These are phyloP conservation scores for Toxotes jaculatrix DNA, from an alignment of 2,113 vertebrate genomes.

Conservation along the genomic window DNA sequence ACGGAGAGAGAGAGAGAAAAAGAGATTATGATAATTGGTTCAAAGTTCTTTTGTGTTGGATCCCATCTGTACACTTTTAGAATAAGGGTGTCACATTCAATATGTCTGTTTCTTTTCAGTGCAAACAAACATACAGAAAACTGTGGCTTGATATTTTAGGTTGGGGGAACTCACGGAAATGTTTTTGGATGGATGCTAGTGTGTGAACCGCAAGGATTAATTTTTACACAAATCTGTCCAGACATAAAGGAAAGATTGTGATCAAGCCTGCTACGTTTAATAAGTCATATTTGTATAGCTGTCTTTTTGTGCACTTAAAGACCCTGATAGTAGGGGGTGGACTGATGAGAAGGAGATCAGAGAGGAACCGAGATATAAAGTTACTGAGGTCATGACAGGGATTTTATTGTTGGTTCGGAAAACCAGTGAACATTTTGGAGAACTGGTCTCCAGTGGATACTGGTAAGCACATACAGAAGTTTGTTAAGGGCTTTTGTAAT, in stretches of 20 bases:
- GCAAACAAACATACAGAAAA: slow-evolving; percentile 22
- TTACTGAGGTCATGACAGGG: too few species aligned
- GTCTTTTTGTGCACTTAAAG: background rate
- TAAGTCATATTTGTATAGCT: background rate
- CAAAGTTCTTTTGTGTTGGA: slow-evolving; percentile 75
- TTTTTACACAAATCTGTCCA: too few species aligned
- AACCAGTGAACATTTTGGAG: background rate
- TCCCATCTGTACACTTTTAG: slow-evolving; percentile 75
- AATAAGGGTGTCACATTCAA: slow-evolving; percentile 69
- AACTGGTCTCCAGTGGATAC: background rate
- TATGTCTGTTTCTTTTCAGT: slow-evolving; percentile 43
- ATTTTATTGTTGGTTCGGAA: background rate
- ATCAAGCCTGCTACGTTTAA: background rate
- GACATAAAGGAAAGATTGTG: too few species aligned
- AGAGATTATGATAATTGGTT: slow-evolving; percentile 78
- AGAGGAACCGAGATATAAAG: background rate
- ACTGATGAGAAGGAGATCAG: background rate
- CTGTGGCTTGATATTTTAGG: background rate
- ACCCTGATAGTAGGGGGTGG: background rate
- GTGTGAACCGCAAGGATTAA: background rate
- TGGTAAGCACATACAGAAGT: background rate
- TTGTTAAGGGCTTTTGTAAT: background rate
- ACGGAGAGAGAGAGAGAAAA: slow-evolving; percentile 44
- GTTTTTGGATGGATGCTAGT: background rate
- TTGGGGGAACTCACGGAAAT: background rate